Evolutionary conservation across 1,140 invertebrate species (phyloP), one percentile per base, ranked within the genome.

Genomic region (Drosophila mojavensis): DNA sequence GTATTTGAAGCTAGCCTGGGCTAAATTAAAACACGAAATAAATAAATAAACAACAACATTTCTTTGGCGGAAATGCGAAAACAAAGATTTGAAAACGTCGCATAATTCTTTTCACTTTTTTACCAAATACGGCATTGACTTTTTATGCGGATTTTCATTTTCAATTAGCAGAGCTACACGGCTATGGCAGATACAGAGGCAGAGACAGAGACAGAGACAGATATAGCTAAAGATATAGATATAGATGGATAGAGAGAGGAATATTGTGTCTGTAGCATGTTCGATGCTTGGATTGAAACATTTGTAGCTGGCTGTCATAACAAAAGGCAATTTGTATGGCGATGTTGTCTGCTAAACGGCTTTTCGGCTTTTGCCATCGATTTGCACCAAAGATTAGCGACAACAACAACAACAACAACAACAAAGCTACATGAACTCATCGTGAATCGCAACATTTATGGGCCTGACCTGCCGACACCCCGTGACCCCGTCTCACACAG

Each of bases 51-150:
- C 71, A 33, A 33, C 33, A 76, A 71, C 62, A 85, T 88, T 86
- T 86, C 83, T 86, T 86, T 89, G 55, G 58, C 81, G 84, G 84
- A 89, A 84, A 73, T 84, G 68, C 74, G 64, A 78, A 77, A 50
- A 73, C 39, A 73, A 67, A 69, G 30, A 28, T 63, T 26, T 47
- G 54, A 64, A 71, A 62, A 77, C 65, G 20, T 67, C 79, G 73
- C 69, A 83, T 81, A 78, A 83, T 89, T 83, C 78, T 89, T 89
- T 89, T 89, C 85, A 89, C 84, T 81, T 81, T 81, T 84, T 89
- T 60, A 78, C 84, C 84, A 81, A 89, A 89, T 89, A 71, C 65
- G 85, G 84, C 15, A 43, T 54, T 68, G 65, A 47, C 56, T 41
- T 48, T 64, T 78, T 70, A 54, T 65, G 60, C 45, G 54, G 53